Evolutionary conservation across 1,140 invertebrate species (phyloP).

Genomic region (Calycopis cecrops): DNA sequence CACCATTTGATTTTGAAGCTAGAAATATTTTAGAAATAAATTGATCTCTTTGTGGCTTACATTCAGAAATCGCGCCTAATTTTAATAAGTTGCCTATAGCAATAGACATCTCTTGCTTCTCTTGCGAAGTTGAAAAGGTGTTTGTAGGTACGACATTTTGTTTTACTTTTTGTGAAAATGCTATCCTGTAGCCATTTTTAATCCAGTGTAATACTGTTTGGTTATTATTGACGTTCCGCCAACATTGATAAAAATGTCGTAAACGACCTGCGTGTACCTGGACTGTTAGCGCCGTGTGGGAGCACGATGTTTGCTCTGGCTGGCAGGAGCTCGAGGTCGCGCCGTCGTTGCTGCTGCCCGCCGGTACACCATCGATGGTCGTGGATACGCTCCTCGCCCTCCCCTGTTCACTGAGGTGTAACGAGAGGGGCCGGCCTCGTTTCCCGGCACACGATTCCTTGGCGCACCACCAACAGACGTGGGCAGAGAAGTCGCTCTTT

Average conservation of each 20-base stretch:
- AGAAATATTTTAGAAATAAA: slow-evolving; percentile 30
- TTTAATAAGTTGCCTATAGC: slow-evolving; percentile 22
- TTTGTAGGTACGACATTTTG: slow-evolving; percentile 17
- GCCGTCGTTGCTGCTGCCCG: slow-evolving; percentile 13
- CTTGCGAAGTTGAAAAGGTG: slow-evolving; percentile 9
- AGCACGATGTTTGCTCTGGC: slow-evolving; percentile 14
- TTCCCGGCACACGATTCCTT: slow-evolving; percentile 22
- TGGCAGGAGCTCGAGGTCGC: neutral
- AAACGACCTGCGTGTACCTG: slow-evolving; percentile 36
- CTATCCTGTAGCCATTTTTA: slow-evolving; percentile 23
- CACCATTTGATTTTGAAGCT: slow-evolving; percentile 28
- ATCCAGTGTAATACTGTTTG: slow-evolving; percentile 26
- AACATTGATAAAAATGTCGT: slow-evolving; percentile 30
- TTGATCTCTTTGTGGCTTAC: slow-evolving; percentile 15
- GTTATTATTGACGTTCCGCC: slow-evolving; percentile 27
- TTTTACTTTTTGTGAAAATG: slow-evolving; percentile 16
- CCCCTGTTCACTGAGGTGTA: slow-evolving; percentile 25
- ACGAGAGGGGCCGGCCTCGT: slow-evolving; percentile 28
- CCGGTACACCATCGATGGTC: slow-evolving; percentile 1
- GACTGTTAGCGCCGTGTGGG: slow-evolving; percentile 15
- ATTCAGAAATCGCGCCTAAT: slow-evolving; percentile 19
- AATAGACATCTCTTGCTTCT: slow-evolving; percentile 20
- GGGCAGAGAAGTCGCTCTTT: neutral
- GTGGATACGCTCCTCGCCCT: slow-evolving; percentile 23
- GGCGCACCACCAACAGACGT: neutral